Percentiles rank a stretch among this genome's conserved stretches.
Conservation (phyloP, 2,888 invertebrate genomes). For the Platycnemis pennipes region DNA sequence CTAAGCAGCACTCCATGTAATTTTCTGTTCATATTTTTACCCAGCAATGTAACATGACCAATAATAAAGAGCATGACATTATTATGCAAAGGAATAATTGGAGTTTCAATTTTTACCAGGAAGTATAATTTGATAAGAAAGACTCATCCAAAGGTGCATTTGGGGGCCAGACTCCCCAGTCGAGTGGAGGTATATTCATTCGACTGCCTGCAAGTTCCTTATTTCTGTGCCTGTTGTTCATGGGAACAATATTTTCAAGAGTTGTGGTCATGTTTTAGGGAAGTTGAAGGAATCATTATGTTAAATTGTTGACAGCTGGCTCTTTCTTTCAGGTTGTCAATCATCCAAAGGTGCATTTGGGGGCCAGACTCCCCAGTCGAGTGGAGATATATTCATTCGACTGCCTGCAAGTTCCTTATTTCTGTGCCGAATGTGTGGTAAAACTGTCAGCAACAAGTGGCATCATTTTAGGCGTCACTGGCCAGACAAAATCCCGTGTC, state of each 20-base stretch:
- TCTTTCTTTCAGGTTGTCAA: slow-evolving; percentile 66
- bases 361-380: slow-evolving; percentile 58
- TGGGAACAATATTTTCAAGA: background rate
- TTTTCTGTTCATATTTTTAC: background rate
- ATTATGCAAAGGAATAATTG: background rate
- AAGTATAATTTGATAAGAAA: background rate
- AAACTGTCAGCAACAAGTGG: slow-evolving; percentile 93
- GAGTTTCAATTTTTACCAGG: slow-evolving; percentile 41
- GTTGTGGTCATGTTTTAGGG: background rate
- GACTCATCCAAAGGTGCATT: slow-evolving; percentile 56
- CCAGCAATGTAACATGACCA: slow-evolving; percentile 33
- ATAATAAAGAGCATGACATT: slow-evolving; percentile 11
- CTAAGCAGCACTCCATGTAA: background rate
- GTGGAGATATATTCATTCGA: slow-evolving; percentile 61
- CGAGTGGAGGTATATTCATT: slow-evolving; percentile 60
- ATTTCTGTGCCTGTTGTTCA: slow-evolving; percentile 81
- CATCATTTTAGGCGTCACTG: slow-evolving; percentile 93
- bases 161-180: slow-evolving; percentile 60
- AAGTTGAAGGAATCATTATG: background rate
- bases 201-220: slow-evolving; percentile 75
- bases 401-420: slow-evolving; percentile 77
- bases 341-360: slow-evolving; percentile 59
- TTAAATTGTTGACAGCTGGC: slow-evolving; percentile 65
- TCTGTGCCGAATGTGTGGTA: slow-evolving; percentile 90
- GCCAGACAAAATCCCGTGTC: slow-evolving; percentile 89